A percentile compares a stretch with the other conserved stretches of the same genome.
Conservation (phyloP, 2,888 invertebrate genomes). For the Nebria brevicollis region DNA sequence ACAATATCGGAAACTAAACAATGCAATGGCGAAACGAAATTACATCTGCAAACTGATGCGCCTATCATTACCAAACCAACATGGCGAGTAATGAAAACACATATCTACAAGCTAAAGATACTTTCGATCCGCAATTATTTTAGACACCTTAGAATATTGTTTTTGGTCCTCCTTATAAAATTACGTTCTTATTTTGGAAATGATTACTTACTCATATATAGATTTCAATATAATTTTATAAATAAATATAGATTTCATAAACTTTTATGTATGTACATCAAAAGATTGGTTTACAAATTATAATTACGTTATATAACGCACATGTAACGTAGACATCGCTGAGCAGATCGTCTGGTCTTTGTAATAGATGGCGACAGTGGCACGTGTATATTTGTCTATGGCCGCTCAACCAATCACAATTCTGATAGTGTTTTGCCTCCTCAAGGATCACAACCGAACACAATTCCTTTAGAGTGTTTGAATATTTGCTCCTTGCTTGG, state of each 20-base stretch:
- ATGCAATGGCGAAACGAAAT: conserved; percentile 38
- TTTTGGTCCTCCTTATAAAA: too few species aligned
- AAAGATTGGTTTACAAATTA: neutral
- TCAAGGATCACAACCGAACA: conserved; percentile 12
- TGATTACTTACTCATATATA: too few species aligned
- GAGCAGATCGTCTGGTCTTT: neutral
- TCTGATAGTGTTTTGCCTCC: neutral
- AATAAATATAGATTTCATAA: neutral
- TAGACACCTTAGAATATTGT: too few species aligned
- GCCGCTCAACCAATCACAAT: conserved; percentile 16
- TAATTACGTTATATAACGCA: neutral
- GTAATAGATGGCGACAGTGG: neutral
- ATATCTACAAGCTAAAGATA: too few species aligned
- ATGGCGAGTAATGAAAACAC: too few species aligned
- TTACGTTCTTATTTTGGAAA: too few species aligned
- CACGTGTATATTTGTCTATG: conserved; percentile 2
- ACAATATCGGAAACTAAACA: neutral
- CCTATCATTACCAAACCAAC: too few species aligned
- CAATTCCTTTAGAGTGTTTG: conserved; percentile 12
- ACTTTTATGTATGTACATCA: neutral
- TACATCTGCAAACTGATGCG: neutral
- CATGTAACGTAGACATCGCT: neutral
- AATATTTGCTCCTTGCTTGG: conserved; percentile 12
- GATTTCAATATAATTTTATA: neutral
- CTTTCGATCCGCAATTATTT: too few species aligned